A percentile compares a stretch with the other conserved stretches of the same genome.
Conservation (phyloP, 2,888 invertebrate genomes). For the Lathronympha strigana region DNA sequence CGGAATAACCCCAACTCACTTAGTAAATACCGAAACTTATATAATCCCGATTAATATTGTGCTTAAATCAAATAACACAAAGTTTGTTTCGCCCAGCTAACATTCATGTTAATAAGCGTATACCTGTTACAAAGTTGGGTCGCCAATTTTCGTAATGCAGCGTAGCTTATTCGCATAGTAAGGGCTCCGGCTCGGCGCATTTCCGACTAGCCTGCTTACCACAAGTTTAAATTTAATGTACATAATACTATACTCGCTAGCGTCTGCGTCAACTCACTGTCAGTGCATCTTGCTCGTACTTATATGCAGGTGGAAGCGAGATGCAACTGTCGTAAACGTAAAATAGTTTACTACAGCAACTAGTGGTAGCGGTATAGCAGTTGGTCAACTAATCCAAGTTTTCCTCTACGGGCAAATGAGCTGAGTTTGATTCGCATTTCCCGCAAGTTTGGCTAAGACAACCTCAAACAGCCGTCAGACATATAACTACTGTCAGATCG, state of each 20-base stretch:
- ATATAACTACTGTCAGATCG: neutral
- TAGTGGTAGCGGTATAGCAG: too few species aligned
- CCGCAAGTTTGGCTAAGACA: conserved; percentile 61
- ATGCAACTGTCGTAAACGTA: too few species aligned
- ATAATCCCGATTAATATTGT: conserved; percentile 7
- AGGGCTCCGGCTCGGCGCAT: conserved; percentile 44
- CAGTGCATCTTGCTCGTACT: too few species aligned
- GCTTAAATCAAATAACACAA: conserved; percentile 25
- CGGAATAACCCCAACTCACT: too few species aligned
- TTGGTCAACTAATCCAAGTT: conserved; percentile 83
- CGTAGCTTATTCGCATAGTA: conserved; percentile 63
- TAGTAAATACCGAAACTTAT: neutral
- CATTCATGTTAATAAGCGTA: conserved; percentile 37
- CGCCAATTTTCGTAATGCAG: conserved; percentile 41
- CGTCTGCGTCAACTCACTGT: too few species aligned
- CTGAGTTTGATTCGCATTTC: conserved; percentile 81
- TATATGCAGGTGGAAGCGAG: too few species aligned
- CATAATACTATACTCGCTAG: too few species aligned
- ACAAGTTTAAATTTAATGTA: too few species aligned
- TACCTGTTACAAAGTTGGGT: conserved; percentile 44
- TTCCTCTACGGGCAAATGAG: conserved; percentile 81
- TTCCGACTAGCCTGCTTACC: too few species aligned
- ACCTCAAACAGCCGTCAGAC: conserved; percentile 54
- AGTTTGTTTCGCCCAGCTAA: conserved; percentile 30
- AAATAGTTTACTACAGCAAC: too few species aligned